phyloP scores from a whole-genome alignment of 2,797 vertebrate genomes.

The Labeo calbasu region DNA sequence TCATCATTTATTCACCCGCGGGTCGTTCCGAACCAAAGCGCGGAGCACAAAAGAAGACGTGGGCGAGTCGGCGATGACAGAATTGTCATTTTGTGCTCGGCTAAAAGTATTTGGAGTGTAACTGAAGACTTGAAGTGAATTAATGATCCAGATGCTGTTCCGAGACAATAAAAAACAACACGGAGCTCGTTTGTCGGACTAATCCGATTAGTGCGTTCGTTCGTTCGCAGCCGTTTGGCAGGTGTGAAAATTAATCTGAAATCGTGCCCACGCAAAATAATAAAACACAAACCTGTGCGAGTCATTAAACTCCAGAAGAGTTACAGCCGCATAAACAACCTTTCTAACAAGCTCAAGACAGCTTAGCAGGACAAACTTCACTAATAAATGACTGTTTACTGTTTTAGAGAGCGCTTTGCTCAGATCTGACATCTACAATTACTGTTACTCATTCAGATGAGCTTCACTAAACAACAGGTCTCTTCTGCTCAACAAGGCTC shows the following conservation, averaged over 20 bases:
- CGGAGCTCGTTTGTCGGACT: background rate
- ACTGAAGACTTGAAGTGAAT: background rate
- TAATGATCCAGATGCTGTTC: conserved; percentile 20
- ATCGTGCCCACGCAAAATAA: conserved; percentile 21
- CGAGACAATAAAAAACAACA: conserved; percentile 21
- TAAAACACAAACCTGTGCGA: conserved; percentile 25
- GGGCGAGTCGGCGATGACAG: background rate
- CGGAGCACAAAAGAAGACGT: background rate
- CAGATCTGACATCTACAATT: background rate
- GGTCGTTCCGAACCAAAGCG: background rate
- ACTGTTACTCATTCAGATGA: background rate
- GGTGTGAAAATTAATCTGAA: conserved; percentile 28
- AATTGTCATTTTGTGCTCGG: background rate
- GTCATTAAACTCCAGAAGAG: conserved; percentile 17
- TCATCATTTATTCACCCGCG: background rate
- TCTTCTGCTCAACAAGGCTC: background rate
- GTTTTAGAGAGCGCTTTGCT: background rate
- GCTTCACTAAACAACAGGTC: background rate
- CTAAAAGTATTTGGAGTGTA: background rate
- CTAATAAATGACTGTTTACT: background rate
- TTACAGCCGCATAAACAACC: background rate
- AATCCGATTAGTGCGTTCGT: conserved; percentile 10
- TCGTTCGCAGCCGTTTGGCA: background rate
- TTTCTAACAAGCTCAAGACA: conserved; percentile 5
- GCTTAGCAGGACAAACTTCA: background rate